Conservation (phyloP, 2,797 vertebrate genomes). For the Lepidocolaptes lacrymiger region DNA sequence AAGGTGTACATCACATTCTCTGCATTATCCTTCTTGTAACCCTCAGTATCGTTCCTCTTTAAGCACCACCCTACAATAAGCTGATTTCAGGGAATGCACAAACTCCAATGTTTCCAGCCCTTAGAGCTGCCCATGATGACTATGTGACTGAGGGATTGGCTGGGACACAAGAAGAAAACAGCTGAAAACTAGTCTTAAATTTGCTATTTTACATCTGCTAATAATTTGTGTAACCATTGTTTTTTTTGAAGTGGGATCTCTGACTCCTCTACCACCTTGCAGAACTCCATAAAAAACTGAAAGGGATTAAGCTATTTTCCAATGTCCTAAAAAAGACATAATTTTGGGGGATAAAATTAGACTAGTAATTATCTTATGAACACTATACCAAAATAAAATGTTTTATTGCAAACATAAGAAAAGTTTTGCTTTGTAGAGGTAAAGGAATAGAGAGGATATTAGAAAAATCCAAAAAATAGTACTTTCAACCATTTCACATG, state of each 20-base stretch:
- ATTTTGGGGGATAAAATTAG: conserved; percentile 18
- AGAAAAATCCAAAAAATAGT: neutral
- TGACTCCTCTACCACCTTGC: neutral
- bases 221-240: neutral
- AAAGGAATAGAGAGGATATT: neutral
- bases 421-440: conserved; percentile 4
- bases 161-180: neutral
- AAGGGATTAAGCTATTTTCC: neutral
- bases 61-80: neutral
- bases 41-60: fast-evolving
- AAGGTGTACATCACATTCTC: neutral
- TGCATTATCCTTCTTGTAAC: neutral
- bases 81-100: neutral
- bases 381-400: neutral
- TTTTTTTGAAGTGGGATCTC: conserved; percentile 39
- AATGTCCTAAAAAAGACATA: neutral
- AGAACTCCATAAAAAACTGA: neutral
- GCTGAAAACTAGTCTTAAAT: neutral
- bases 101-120: neutral
- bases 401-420: neutral
- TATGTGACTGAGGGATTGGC: neutral
- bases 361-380: conserved; percentile 5
- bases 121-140: neutral
- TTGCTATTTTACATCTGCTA: conserved; percentile 19
- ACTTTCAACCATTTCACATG: neutral